Conservation (phyloP, 1,140 invertebrate genomes). For the Druon quercuslanigerum region DNA sequence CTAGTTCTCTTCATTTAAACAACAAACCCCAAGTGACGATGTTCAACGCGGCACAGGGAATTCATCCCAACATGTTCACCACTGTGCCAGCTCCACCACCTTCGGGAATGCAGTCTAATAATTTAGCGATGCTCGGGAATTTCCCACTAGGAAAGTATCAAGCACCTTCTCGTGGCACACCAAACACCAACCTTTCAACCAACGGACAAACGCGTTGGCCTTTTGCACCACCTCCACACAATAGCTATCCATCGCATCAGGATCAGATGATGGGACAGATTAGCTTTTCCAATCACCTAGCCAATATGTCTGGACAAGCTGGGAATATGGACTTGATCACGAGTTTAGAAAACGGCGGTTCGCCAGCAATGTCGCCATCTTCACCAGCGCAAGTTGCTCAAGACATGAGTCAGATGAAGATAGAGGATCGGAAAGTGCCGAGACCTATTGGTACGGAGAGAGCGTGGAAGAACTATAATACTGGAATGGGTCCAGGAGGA, state of each 20-base stretch:
- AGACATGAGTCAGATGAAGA: conserved; percentile 69
- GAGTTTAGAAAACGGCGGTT: conserved; percentile 76
- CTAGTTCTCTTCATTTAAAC: conserved; percentile 74
- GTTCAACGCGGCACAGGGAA: conserved; percentile 65
- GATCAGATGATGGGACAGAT: conserved; percentile 69
- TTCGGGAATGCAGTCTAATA: conserved; percentile 74
- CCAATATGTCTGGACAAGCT: conserved; percentile 69
- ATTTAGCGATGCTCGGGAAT: conserved; percentile 63
- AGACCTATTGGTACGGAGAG: conserved; percentile 87
- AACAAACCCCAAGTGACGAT: conserved; percentile 73
- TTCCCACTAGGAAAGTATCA: conserved; percentile 69
- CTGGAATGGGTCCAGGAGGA: conserved; percentile 63
- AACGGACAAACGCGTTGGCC: conserved; percentile 67
- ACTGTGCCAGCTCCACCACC: conserved; percentile 68
- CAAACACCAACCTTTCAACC: conserved; percentile 50
- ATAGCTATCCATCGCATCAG: conserved; percentile 66
- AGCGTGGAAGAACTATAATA: conserved; percentile 79
- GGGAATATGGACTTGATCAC: conserved; percentile 75
- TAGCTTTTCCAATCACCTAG: conserved; percentile 67
- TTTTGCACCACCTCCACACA: conserved; percentile 63
- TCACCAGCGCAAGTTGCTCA: conserved; percentile 66
- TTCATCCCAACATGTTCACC: conserved; percentile 70
- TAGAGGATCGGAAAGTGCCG: conserved; percentile 84
- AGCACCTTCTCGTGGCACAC: conserved; percentile 36
- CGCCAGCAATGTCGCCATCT: conserved; percentile 80